Conservation (phyloP, 1,140 invertebrate genomes). For the Ptiloglossa arizonensis region DNA sequence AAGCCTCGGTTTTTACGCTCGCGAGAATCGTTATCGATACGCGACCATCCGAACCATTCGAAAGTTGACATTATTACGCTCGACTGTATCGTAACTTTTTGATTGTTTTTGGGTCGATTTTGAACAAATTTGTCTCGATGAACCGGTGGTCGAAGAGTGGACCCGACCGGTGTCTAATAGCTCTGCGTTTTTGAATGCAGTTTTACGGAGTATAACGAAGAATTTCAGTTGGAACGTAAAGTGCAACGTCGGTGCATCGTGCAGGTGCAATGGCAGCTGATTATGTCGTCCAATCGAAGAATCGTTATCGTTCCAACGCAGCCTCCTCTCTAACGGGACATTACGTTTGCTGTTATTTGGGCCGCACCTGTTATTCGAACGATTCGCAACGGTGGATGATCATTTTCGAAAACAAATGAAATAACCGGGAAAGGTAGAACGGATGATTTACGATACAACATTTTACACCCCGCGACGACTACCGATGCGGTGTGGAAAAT, state of each 20-base stretch:
- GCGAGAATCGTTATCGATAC: too few relatives aligned
- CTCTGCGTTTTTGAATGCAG: slow-evolving; percentile 66
- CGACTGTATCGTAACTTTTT: background rate
- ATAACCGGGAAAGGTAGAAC: too few relatives aligned
- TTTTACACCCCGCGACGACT: too few relatives aligned
- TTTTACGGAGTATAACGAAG: slow-evolving; percentile 74
- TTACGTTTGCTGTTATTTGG: background rate
- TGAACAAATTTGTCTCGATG: slow-evolving; percentile 24
- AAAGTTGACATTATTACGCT: slow-evolving; percentile 24
- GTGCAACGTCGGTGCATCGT: slow-evolving; percentile 75
- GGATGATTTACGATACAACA: too few relatives aligned
- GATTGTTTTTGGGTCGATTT: slow-evolving; percentile 37
- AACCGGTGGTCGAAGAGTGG: background rate
- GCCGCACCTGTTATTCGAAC: background rate
- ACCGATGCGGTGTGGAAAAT: too few relatives aligned
- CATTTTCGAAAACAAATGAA: background rate
- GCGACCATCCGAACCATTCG: slow-evolving; percentile 21
- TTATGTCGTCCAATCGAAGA: slow-evolving; percentile 25
- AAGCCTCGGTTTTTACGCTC: too few relatives aligned
- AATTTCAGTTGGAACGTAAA: slow-evolving; percentile 70
- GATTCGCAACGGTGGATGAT: background rate
- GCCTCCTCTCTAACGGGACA: background rate
- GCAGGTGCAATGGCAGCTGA: slow-evolving; percentile 59
- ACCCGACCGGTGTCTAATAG: slow-evolving; percentile 62
- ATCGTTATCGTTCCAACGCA: slow-evolving; percentile 21